phyloP scores from a whole-genome alignment of 2,113 vertebrate genomes.

The Rafetus swinhoei region DNA sequence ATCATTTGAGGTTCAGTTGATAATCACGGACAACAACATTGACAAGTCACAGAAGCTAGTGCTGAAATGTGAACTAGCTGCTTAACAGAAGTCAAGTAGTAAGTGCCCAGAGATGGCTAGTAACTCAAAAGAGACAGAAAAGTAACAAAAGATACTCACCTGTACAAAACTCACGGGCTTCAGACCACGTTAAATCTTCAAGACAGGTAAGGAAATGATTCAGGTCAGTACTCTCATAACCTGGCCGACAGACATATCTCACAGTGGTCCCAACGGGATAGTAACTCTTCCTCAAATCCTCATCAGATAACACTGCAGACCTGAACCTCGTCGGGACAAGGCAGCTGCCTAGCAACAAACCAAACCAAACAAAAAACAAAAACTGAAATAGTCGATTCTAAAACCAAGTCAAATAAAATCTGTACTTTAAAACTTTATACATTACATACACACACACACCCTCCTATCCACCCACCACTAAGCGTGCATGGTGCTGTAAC shows the following conservation, averaged over 20 bases:
- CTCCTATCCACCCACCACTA: background rate
- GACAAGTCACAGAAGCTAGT: accelerated
- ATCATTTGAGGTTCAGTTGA: background rate
- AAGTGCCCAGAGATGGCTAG: accelerated
- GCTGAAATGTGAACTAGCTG: accelerated
- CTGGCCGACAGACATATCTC: conserved; percentile 56
- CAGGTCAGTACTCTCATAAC: background rate
- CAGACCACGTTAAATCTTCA: background rate
- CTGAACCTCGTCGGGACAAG: accelerated
- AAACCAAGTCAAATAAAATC: background rate
- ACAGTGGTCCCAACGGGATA: background rate
- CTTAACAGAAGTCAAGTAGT: accelerated
- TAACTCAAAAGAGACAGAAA: accelerated
- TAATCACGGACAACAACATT: background rate
- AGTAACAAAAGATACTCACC: background rate
- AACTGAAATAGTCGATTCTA: accelerated
- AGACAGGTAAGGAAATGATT: conserved; percentile 30
- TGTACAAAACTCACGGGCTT: background rate
- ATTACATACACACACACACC: background rate
- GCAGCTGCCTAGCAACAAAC: conserved; percentile 22
- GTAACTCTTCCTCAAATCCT: background rate
- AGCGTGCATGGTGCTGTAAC: background rate
- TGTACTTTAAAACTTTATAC: accelerated
- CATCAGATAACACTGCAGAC: background rate
- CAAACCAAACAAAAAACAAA: background rate